Percentiles rank a stretch among this genome's conserved stretches.
Evolutionary conservation across 2,113 vertebrate genomes (phyloP).

Genomic region (Ptychochromis oligacanthus): DNA sequence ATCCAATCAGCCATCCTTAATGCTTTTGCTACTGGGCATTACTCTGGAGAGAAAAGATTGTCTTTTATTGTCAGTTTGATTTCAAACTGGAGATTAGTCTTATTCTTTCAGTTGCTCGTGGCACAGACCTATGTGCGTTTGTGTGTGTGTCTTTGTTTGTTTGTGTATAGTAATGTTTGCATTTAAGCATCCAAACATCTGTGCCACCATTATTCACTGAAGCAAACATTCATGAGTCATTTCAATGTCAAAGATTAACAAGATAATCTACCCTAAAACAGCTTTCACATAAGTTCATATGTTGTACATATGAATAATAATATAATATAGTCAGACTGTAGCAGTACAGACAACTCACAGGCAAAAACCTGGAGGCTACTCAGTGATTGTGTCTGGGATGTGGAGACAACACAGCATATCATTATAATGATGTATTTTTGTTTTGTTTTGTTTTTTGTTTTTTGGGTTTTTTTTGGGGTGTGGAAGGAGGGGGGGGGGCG

Average conservation of each 20-base stretch:
- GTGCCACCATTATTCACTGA: constrained; percentile 8
- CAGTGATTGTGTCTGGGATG: neutral
- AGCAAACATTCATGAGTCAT: neutral
- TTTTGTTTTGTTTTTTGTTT: no score
- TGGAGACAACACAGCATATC: neutral
- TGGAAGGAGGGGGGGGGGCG: no score
- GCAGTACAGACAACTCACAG: neutral
- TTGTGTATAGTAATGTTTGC: neutral
- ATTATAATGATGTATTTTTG: neutral
- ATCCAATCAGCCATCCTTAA: constrained; percentile 68
- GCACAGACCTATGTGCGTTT: constrained; percentile 16
- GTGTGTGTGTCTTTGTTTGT: neutral
- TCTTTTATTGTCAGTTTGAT: constrained; percentile 66
- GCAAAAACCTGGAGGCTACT: neutral
- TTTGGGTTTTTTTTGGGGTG: no score
- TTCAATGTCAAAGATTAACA: neutral
- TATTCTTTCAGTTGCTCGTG: constrained; percentile 48
- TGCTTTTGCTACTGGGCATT: constrained; percentile 52
- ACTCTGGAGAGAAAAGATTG: constrained; percentile 62
- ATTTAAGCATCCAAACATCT: constrained; percentile 31
- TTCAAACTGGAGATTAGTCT: constrained; percentile 61
- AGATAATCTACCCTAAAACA: neutral
- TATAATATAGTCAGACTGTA: neutral
- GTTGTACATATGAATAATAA: neutral
- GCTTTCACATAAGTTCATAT: neutral